Percentiles rank a stretch among this genome's conserved stretches.
Conservation (phyloP, 2,888 invertebrate genomes). For the Melikaiella ostensackeni region DNA sequence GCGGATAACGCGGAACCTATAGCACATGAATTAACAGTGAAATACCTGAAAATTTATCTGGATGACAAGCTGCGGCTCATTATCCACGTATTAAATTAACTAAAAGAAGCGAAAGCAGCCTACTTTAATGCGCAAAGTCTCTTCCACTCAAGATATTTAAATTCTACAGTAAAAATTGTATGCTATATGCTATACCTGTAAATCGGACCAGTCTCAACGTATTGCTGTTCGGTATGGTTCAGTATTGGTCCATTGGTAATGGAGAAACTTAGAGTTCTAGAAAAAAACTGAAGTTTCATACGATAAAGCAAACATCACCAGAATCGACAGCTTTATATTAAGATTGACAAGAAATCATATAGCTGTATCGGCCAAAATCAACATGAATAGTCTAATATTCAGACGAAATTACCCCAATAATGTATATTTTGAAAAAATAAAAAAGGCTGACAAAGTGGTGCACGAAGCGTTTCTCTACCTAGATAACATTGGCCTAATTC, state of each 20-base stretch:
- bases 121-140: too few relatives aligned
- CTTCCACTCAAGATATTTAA: too few relatives aligned
- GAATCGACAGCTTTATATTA: too few relatives aligned
- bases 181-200: slow-evolving; percentile 47
- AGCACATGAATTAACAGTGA: slow-evolving; percentile 32
- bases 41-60: slow-evolving; percentile 52
- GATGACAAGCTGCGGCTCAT: slow-evolving; percentile 48
- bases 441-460: too few relatives aligned
- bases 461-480: slow-evolving; percentile 13
- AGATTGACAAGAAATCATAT: too few relatives aligned
- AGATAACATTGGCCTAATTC: neutral
- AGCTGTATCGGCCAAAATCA: too few relatives aligned
- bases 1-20: slow-evolving; percentile 2
- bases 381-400: too few relatives aligned
- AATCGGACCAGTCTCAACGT: slow-evolving; percentile 51
- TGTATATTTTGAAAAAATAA: too few relatives aligned
- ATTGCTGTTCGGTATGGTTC: slow-evolving; percentile 46
- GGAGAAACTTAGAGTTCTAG: slow-evolving; percentile 31
- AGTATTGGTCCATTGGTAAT: slow-evolving; percentile 13
- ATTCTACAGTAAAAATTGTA: slow-evolving; percentile 41
- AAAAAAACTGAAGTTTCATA: slow-evolving; percentile 34
- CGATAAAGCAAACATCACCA: too few relatives aligned
- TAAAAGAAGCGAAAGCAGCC: too few relatives aligned
- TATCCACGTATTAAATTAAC: slow-evolving; percentile 41
- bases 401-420: too few relatives aligned